Evolutionary conservation across 2,888 invertebrate genomes (phyloP), one percentile per base, ranked within the genome.

Genomic region (Ferrisia virgata): DNA sequence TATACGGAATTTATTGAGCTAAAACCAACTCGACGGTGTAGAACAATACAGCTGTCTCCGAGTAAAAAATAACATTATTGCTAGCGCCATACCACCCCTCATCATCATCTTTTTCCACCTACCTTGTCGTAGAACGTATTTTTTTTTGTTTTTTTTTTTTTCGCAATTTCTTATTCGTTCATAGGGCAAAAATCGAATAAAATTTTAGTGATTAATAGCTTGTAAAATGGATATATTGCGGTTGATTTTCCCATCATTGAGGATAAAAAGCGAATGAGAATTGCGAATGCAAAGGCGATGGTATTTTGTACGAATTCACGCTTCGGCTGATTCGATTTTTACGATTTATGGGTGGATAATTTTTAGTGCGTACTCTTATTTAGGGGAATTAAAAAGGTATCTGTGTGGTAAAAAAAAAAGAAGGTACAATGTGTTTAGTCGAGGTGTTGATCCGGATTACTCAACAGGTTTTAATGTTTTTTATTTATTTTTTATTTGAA

Each of bases 21-120:
- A 81, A 53, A 81, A 81, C 81, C 81, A 53, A 81, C 81, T 81
- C 53, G 81, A 81, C 81, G 81, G 81, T 58, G 81, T 81, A 81
- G 81, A 81, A 81, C 81, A 47, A 53, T 81, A 81, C 53, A 53
- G 81, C 53, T 81, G 81, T 81, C 81, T 81, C 31, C 22, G 58
- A 81, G 58, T 81, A 81, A 81, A 81, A 81, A 81, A 81, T 81
- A 81, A 53, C 81, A 33, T 33, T 53, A 15, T 53, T 53, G 58
- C n/a, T 33, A 11, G 79, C 79, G 81, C 8, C 33, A 33, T 39
- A 39, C 31, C 81, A 9, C 79, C 39, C 4, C 33, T 78, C 39
- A 69, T 25, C 13, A 69, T n/a, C 47, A 18, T 1, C n/a, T 1
- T 18, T 8, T 3, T 5, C 18, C 1, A 5, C 18, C 6, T 47